These are phyloP conservation scores for Alcis repandata DNA, from an alignment of 2,888 invertebrate species.

Conservation along the genomic window DNA sequence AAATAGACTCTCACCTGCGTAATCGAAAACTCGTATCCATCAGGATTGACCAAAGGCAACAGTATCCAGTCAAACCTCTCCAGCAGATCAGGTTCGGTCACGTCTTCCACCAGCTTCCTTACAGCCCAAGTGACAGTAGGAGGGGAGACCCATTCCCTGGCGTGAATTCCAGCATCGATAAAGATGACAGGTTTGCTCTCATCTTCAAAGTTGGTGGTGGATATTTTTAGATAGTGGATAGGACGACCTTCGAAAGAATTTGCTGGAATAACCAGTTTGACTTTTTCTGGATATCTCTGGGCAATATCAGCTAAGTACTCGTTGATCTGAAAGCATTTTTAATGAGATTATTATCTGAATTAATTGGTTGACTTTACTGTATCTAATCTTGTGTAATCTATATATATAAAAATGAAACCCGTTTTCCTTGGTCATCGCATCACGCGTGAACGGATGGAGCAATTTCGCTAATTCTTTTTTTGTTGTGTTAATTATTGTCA, in stretches of 20 bases:
- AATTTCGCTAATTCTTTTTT: no score
- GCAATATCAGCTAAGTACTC: no score
- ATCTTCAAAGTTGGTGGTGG: constrained; percentile 78
- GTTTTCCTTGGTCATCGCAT: no score
- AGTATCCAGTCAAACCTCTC: constrained; percentile 89
- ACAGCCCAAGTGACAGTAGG: constrained; percentile 89
- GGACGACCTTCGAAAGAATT: constrained; percentile 85
- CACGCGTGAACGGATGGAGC: no score
- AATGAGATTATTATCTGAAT: no score
- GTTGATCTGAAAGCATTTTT: no score
- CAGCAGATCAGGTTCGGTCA: constrained; percentile 82
- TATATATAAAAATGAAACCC: no score
- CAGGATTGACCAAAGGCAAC: constrained; percentile 90
- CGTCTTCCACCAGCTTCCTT: constrained; percentile 87
- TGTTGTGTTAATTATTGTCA: no score
- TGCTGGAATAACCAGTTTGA: constrained; percentile 77
- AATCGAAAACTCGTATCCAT: constrained; percentile 84
- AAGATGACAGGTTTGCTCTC: constrained; percentile 84
- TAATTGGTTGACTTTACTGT: no score
- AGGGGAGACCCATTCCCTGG: constrained; percentile 91
- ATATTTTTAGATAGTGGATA: constrained; percentile 87
- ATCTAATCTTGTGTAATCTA: no score
- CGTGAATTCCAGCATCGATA: constrained; percentile 88
- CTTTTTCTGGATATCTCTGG: no score
- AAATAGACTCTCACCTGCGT: no score